Conservation (phyloP, 1,140 invertebrate species). For the Euschistus heros region DNA sequence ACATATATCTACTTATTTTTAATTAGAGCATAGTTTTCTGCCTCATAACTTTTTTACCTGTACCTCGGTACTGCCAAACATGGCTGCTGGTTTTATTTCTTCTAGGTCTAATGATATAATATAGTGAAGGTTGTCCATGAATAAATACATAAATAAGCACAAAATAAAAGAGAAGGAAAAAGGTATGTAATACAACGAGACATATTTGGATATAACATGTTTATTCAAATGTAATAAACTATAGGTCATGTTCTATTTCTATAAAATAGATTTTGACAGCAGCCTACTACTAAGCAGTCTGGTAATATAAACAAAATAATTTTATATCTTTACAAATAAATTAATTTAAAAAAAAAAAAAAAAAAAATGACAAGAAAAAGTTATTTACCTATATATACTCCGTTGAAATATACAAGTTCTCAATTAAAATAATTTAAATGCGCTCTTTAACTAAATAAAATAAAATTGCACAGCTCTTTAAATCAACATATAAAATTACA, state of each 20-base stretch:
- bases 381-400: neutral
- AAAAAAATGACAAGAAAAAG: conserved; percentile 9
- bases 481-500: conserved; percentile 6
- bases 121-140: too few species aligned
- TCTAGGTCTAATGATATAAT: too few species aligned
- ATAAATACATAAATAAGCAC: too few species aligned
- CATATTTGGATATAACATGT: neutral
- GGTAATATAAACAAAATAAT: conserved; percentile 15
- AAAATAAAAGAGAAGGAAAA: neutral
- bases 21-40: too few species aligned
- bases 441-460: neutral
- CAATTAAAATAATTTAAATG: conserved; percentile 16
- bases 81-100: too few species aligned
- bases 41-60: too few species aligned
- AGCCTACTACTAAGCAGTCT: conserved; percentile 13
- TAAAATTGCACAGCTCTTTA: conserved; percentile 10
- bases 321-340: conserved; percentile 16
- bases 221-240: conserved; percentile 17
- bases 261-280: conserved; percentile 10
- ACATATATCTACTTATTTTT: too few species aligned
- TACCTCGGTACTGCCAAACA: too few species aligned
- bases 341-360: conserved; percentile 11
- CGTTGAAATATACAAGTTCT: too few species aligned
- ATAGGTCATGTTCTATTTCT: conserved; percentile 7
- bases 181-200: neutral